Percentiles rank a stretch among this genome's conserved stretches.
Evolutionary conservation across 2,888 invertebrate genomes (phyloP).

Genomic region (Pasiphila rectangulata): DNA sequence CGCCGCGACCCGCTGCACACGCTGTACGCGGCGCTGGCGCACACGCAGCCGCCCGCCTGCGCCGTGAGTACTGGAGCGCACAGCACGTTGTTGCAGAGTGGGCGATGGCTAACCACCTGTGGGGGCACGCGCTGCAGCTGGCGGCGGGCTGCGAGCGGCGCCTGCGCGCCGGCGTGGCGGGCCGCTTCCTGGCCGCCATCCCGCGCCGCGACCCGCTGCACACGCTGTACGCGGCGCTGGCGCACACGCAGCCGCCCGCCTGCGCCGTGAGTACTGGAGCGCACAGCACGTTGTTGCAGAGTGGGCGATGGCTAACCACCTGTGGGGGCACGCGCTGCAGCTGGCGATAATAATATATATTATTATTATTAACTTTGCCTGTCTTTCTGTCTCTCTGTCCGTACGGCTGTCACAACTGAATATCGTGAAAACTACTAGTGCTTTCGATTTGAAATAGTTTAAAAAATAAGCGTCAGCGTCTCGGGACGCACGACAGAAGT

Average conservation of each 20-base stretch:
- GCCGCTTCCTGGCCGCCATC: constrained; percentile 93
- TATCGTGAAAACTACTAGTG: no score
- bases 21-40: no score
- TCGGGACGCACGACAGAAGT: no score
- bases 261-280: constrained; percentile 49
- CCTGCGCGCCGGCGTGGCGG: constrained; percentile 91
- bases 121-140: constrained; percentile 97
- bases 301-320: constrained; percentile 91
- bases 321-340: constrained; percentile 97
- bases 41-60: no score
- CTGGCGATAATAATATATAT: no score
- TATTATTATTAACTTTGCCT: no score
- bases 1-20: no score
- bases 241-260: constrained; percentile 87
- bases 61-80: no score
- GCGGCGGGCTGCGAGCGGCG: constrained; percentile 90
- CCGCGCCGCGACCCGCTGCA: constrained; percentile 93
- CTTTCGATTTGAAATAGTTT: no score
- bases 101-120: constrained; percentile 92
- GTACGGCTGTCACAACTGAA: no score
- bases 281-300: background rate
- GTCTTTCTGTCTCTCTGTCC: no score
- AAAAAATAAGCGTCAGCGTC: no score
- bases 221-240: constrained; percentile 95
- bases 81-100: constrained; percentile 85